Base-by-base conservation (phyloP, 2,113 vertebrate genomes). In the Brachyhypopomus gauderio region DNA sequence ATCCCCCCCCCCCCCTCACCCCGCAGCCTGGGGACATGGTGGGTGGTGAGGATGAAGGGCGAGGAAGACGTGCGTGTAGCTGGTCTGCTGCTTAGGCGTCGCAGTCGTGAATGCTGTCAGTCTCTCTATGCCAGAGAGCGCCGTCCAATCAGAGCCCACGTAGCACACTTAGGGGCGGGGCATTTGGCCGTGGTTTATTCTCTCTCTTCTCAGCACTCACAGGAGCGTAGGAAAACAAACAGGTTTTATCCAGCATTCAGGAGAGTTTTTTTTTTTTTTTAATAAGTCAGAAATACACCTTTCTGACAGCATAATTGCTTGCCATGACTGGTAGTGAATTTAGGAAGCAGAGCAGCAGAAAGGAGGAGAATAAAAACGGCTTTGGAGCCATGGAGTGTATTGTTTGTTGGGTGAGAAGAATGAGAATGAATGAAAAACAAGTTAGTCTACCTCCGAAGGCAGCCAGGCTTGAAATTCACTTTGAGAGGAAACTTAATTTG, bases 381-480 rank as follows among this genome's bases (percentile, higher is more conserved):
- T 91, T 69, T 82, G 79, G 45, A 70, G 93, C 93, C 91, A 93
- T 95, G 95, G 91, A 95, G 95, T 95, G 96, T 92, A 96, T 96
- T 94, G 96, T 96, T 96, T 96, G 93, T 96, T 89, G 80, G 77
- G 73, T 62, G 84, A 83, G 89, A 92, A 93, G 88, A 92, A 96
- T 97, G 91, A 95, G 96, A 96, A 95, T 95, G 95, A 97, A 96
- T 97, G 95, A 96, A 97, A 96, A 96, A 88, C 92, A 94, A 96
- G 95, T 96, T 95, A 94, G 93, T 94, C 93, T 94, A 94, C 94
- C 94, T 95, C 88, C 59, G 94, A 97, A 92, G 87, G 92, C 95
- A 94, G 93, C 92, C 96, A 95, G 94, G 95, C 96, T 95, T 97
- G 96, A 98, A 97, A 97, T 98, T 96, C 95, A 97, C 94, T 98